Evolutionary conservation across 2,888 invertebrate species (phyloP), one percentile per base, ranked within the genome.

Genomic region (Brachyopa scutellaris): DNA sequence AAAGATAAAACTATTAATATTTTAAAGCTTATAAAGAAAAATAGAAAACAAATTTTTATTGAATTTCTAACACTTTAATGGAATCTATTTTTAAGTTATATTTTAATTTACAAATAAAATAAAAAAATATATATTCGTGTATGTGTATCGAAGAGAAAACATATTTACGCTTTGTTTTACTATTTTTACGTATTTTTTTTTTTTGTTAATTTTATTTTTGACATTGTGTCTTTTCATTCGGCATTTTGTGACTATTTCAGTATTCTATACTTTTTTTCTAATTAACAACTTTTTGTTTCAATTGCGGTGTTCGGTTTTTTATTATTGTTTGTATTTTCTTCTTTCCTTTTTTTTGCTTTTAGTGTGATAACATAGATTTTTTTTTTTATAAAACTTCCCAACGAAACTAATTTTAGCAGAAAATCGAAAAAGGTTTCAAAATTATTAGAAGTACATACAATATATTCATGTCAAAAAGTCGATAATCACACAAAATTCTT

Each of bases 21-120:
- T 62, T 59, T 45, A 78, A 67, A 59, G 76, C 69, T 77, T 69
- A 45, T 42, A 26, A 51, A 33, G 36, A 53, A 47, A 55, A 36
- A 8, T 26, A 26, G 6, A 21, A 23, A 49, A 29, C 29, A 53
- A 57, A 73, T 38, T 33, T 31, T 67, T 67, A 82, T 77, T 77
- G 77, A 77, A 77, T 53, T 72, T 53, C 72, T 55, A 82, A 66
- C 66, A 77, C 45, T 51, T 76, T 69, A 77, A 64, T 72, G 53
- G 29, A 64, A 45, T 61, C 29, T 64, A 74, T 72, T 53, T 67
- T 82, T 84, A 84, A 73, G 80, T 74, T 78, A 73, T 83, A 69
- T 78, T 78, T 64, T 77, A 82, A 73, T 70, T 84, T 74, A 61
- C 66, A 67, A 84, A 83, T 77, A 80, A 82, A 11, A 53, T 23